Conservation (phyloP, 2,888 invertebrate species). For the Tipula confusa region DNA sequence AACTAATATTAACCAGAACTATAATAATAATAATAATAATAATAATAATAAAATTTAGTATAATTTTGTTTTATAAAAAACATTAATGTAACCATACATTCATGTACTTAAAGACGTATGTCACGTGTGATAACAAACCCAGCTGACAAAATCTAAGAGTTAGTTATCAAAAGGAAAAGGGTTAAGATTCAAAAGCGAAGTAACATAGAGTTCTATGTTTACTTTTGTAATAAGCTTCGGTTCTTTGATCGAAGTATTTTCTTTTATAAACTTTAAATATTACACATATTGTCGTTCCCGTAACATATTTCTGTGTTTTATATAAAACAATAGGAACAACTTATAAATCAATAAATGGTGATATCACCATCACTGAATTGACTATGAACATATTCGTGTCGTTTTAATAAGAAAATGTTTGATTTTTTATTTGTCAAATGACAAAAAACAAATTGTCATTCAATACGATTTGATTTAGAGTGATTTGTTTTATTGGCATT, state of each 20-base stretch:
- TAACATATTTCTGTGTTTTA: neutral
- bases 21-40: neutral
- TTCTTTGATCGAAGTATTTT: neutral
- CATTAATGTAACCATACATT: neutral
- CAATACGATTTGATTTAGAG: neutral
- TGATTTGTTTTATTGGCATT: neutral
- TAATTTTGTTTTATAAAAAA: neutral
- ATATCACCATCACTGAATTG: neutral
- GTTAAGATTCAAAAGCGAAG: too few species aligned
- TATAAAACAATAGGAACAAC: neutral
- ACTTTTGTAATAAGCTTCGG: neutral
- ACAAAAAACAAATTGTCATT: constrained; percentile 8
- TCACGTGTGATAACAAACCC: neutral
- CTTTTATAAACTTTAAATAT: neutral
- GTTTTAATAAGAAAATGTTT: neutral
- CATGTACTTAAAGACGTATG: neutral
- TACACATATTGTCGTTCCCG: neutral
- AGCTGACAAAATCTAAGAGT: neutral
- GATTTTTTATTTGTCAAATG: neutral
- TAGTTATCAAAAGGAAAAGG: neutral
- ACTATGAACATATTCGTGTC: neutral
- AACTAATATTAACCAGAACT: neutral
- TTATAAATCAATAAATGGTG: neutral
- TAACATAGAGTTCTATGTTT: too few species aligned
- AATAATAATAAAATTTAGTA: neutral